Evolutionary conservation across 2,888 invertebrate species (phyloP).

Genomic region (Eilema griseolum): DNA sequence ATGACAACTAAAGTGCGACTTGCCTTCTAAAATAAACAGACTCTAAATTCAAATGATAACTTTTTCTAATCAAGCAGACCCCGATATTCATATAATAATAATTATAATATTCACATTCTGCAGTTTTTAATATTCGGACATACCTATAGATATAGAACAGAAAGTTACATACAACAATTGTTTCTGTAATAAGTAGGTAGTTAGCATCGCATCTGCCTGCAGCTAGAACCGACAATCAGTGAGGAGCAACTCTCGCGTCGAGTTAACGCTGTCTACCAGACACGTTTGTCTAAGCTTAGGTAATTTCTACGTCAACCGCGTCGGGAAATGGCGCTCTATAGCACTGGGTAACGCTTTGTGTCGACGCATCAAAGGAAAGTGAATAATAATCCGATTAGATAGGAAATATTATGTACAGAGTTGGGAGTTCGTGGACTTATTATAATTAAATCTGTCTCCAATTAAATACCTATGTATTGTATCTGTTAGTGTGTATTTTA

Average conservation of each 20-base stretch:
- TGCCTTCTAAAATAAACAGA: too few species aligned
- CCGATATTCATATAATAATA: not conserved
- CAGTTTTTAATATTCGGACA: not conserved
- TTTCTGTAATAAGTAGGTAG: slow-evolving; percentile 59
- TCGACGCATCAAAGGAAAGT: slow-evolving; percentile 43
- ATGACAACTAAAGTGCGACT: too few species aligned
- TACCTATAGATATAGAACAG: not conserved
- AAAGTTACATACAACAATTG: slow-evolving; percentile 40
- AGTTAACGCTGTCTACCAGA: slow-evolving; percentile 50
- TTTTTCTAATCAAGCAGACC: too few species aligned
- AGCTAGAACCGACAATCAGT: slow-evolving; percentile 53
- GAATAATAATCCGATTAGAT: slow-evolving; percentile 40
- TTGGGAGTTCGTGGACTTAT: slow-evolving; percentile 12
- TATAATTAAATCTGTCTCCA: not conserved
- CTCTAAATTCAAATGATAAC: too few species aligned
- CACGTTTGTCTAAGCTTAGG: slow-evolving; percentile 51
- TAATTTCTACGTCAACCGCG: slow-evolving; percentile 57
- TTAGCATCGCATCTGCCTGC: slow-evolving; percentile 50
- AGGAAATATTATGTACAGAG: slow-evolving; percentile 28
- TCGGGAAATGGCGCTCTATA: slow-evolving; percentile 41
- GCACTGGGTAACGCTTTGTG: slow-evolving; percentile 42
- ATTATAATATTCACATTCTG: not conserved
- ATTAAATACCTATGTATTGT: not conserved
- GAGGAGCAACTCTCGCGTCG: slow-evolving; percentile 42
- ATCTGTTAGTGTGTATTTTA: not conserved